Evolutionary conservation across 92 coral and sea anemone genomes (phyloP), one percentile per base, ranked within the genome.

Genomic region (Micromussa lordhowensis): DNA sequence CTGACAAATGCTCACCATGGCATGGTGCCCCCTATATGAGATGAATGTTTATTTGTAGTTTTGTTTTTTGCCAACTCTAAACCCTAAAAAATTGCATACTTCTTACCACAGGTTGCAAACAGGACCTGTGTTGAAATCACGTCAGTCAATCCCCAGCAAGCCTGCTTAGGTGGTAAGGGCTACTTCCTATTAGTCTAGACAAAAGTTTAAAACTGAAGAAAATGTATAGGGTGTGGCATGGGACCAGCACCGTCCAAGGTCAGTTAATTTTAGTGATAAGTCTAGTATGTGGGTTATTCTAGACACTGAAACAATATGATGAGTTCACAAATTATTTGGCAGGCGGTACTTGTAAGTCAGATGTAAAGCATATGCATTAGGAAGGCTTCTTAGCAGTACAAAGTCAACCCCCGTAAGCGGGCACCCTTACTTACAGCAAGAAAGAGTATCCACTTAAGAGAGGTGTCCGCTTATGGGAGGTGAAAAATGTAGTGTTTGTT

Each of bases 61-160:
- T 18, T 61, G 22, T 24, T 61, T 61, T 24, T 24, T 61, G 10
- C 30, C 8, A 5, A 61, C 51, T 44, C 51, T 44, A 44, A 44
- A 44, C 51, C 51, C 51, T 44, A 7, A 8, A 44, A 44, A 5
- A 59, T 9, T 15, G 21, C 36, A 40, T 44, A 6, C 59, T 82
- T 2, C 57, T 85, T 34, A 26, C 59, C 11, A 30, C 87, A 95
- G 98, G 92, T 95, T 85, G 75, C 94, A 36, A 93, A 84, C 70
- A 94, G 92, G 87, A 88, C 98, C 1, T 95, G 98, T 73, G 94
- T 95, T 76, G 98, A 95, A 81, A 90, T 95, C 15, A 68, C 93
- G 3, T 94, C 98, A 18, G 94, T 93, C 34, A 63, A 71, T 24
- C 98, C 98, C 11, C 68, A 86, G 30, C 88, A 85, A 87, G 88